Evolutionary conservation across 2,888 invertebrate genomes (phyloP), one percentile per base, ranked within the genome.

Genomic region (Zele albiditarsus): DNA sequence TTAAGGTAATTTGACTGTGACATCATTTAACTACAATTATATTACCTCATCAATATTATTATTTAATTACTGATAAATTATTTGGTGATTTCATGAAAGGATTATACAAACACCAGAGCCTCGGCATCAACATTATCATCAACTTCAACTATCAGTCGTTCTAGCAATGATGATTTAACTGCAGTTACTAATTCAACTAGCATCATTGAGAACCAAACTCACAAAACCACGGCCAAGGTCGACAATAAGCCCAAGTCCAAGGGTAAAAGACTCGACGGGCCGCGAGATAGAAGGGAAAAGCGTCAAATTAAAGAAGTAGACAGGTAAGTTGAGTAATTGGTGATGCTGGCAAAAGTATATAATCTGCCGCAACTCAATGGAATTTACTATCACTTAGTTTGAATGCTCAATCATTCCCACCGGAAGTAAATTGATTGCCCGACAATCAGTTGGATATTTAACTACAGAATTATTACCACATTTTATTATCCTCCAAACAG

Each of bases 1-100:
- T 97, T 92, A 94, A 94, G 90, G 91, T 90, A 80, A 84, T 82
- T 68, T 71, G 65, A 62, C 65, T 42, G 53, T 65, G 38, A 71
- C 31, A 49, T 4, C 25, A 65, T 49, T 60, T 42, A 53, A 20
- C 25, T 14, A 4, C 16, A 12, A 5, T 31, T 23, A 16, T 12
- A 3, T 10, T n/a, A 12, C 23, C 38, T 31, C 31, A 27, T 58
- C 16, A n/a, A n/a, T n/a, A 58, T 25, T n/a, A 20, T 68, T 25
- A 3, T 20, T 16, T 25, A 58, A 42, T 68, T 10, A 20, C n/a
- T 60, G 31, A 46, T 66, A 23, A 72, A 69, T 58, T 60, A 66
- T 69, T 75, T 46, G 23, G 16, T n/a, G 10, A 53, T 53, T 33
- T 57, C 31, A 49, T 28, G 4, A 23, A 83, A 89, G 89, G 88